Percentiles rank a stretch among this genome's conserved stretches.
Evolutionary conservation across 2,113 vertebrate genomes (phyloP).

Genomic region (Cyprinodon variegatus): DNA sequence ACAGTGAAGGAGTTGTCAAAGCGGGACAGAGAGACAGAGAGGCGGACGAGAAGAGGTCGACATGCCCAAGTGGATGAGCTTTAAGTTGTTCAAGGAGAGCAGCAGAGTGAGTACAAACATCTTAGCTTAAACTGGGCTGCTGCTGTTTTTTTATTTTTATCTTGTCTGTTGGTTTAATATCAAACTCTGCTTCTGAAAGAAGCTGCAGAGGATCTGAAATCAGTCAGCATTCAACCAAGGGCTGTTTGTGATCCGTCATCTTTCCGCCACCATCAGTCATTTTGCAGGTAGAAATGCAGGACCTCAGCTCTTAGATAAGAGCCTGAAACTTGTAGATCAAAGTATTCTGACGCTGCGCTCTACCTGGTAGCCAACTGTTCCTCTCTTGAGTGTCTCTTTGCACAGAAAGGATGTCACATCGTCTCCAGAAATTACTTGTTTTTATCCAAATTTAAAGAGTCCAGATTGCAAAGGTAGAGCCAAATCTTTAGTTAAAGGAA

Average conservation of each 20-base stretch:
- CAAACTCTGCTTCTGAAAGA: not conserved
- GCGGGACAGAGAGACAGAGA: conserved; percentile 29
- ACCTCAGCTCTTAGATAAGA: not conserved
- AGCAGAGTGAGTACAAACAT: conserved; percentile 74
- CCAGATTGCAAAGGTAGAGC: no score
- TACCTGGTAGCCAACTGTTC: not conserved
- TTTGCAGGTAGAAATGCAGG: not conserved
- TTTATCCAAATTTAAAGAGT: no score
- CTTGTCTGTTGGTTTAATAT: not conserved
- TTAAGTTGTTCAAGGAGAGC: conserved; percentile 81
- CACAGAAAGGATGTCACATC: not conserved
- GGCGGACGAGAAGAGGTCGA: conserved; percentile 40
- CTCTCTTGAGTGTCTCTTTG: not conserved
- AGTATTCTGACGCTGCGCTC: not conserved
- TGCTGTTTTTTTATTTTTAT: not conserved
- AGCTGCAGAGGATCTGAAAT: not conserved
- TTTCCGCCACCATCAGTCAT: not conserved
- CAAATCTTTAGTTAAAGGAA: no score
- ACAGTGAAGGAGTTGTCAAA: conserved; percentile 57
- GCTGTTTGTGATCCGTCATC: not conserved
- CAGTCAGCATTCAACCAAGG: not conserved
- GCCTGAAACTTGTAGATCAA: not conserved
- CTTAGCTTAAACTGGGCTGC: not conserved
- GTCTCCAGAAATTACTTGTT: not conserved
- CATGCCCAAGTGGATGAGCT: conserved; percentile 84